Evolutionary conservation across 2,888 invertebrate species (phyloP).

Genomic region (Drosophila bunnanda): DNA sequence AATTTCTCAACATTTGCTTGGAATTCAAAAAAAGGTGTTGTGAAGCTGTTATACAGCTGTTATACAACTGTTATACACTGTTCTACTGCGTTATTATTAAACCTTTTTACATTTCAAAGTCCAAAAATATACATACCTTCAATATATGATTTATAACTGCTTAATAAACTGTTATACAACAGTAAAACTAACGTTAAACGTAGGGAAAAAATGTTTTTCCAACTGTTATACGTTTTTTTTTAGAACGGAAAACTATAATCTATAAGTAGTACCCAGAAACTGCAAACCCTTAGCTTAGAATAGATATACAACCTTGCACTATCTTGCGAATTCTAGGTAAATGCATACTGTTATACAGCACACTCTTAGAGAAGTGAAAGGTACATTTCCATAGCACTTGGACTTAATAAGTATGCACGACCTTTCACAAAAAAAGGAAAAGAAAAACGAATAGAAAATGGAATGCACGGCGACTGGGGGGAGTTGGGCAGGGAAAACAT

Average conservation of each 20-base stretch:
- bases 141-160: not conserved
- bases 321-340: constrained; percentile 13
- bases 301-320: not conserved
- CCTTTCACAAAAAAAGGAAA: constrained; percentile 63
- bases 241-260: too few relatives aligned
- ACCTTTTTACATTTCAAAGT: not conserved
- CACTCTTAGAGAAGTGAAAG: constrained; percentile 63
- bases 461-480: constrained; percentile 2
- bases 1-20: not conserved
- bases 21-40: not conserved
- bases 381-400: constrained; percentile 54
- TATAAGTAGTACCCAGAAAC: not conserved
- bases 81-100: not conserved
- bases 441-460: not conserved
- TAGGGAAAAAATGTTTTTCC: too few relatives aligned
- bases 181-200: rapidly evolving
- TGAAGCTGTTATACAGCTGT: not conserved
- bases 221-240: too few relatives aligned
- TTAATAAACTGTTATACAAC: not conserved
- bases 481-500: constrained; percentile 15
- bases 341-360: constrained; percentile 3
- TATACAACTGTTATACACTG: not conserved
- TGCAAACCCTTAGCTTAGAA: not conserved
- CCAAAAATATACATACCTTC: not conserved
- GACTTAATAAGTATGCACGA: constrained; percentile 51